Conservation (phyloP, 2,888 invertebrate species). For the Tortrix viridana region DNA sequence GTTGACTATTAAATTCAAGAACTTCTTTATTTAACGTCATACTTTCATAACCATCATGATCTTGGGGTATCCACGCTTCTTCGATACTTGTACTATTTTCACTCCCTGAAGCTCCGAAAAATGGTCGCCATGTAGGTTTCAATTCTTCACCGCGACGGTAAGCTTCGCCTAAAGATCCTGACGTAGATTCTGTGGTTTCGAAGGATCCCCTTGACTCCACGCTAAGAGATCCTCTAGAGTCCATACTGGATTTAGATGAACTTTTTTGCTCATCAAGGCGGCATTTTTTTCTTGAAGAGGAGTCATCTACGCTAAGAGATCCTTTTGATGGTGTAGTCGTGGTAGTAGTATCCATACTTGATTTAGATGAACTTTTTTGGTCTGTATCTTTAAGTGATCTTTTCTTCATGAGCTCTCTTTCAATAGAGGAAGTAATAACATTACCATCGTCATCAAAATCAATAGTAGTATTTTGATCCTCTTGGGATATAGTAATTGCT, state of each 20-base stretch:
- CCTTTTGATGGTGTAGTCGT: constrained; percentile 80
- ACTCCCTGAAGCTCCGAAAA: constrained; percentile 90
- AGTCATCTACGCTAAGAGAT: constrained; percentile 80
- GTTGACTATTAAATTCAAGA: constrained; percentile 75
- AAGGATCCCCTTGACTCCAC: constrained; percentile 89
- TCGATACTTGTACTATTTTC: constrained; percentile 94
- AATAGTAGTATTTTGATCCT: constrained; percentile 81
- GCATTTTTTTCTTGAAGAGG: constrained; percentile 73
- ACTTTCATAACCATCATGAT: constrained; percentile 86
- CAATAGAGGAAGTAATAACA: constrained; percentile 76
- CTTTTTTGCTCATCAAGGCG: constrained; percentile 81
- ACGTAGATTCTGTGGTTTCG: constrained; percentile 89
- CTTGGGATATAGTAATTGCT: constrained; percentile 81
- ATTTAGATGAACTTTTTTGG: constrained; percentile 84
- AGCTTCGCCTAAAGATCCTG: constrained; percentile 89
- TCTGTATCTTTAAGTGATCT: constrained; percentile 74
- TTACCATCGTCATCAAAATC: constrained; percentile 81
- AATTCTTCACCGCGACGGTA: constrained; percentile 88
- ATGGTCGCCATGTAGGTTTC: constrained; percentile 92
- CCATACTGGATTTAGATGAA: constrained; percentile 86
- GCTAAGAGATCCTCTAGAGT: constrained; percentile 86
- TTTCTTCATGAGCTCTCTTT: constrained; percentile 73
- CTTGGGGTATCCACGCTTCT: constrained; percentile 91
- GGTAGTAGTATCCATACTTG: constrained; percentile 82
- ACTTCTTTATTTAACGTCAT: constrained; percentile 77